Evolutionary conservation across 2,797 vertebrate genomes (phyloP), one percentile per base, ranked within the genome.

Genomic region (Sandelia bainsii): DNA sequence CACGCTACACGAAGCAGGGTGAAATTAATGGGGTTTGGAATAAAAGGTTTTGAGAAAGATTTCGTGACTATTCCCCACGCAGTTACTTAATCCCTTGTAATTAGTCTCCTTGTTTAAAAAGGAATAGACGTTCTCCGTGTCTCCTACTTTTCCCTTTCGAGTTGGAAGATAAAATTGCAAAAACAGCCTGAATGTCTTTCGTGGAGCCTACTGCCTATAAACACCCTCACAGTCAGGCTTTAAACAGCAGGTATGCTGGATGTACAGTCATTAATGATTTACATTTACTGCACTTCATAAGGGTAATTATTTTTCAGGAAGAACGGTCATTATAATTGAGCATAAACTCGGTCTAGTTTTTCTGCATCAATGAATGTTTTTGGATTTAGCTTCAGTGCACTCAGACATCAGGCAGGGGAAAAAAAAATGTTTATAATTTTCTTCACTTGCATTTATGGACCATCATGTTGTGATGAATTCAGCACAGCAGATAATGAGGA

Each of bases 81-180:
- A 79, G 81, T 89, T 80, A 88, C 66, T 88, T 89, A 91, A 90
- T 90, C 84, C 83, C 79, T 83, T 88, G 86, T 92, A 91, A 92
- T 92, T 87, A 89, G 87, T 75, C 71, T 81, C 62, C 74, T 58
- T 80, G 80, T 89, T 91, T 84, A 80, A 89, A 86, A 75, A 66
- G 75, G 67, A 81, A 83, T 82, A 85, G 79, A 79, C 71, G 44
- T 80, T 75, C 72, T 72, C 60, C 10, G 20, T 65, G 72, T 77
- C 71, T 63, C 73, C 19, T 37, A 70, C 46, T 69, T 74, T 57
- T 58, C 73, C 69, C 80, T 62, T 25, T 61, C 61, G 73, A 86
- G 65, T 57, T 69, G 53, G 34, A 52, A 80, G 72, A 88, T 80
- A 72, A 83, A 82, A 81, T 20, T 69, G 69, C 52, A 84, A 72